Base-by-base conservation (phyloP, 1,140 invertebrate species). In the Drosophila seguyi region DNA sequence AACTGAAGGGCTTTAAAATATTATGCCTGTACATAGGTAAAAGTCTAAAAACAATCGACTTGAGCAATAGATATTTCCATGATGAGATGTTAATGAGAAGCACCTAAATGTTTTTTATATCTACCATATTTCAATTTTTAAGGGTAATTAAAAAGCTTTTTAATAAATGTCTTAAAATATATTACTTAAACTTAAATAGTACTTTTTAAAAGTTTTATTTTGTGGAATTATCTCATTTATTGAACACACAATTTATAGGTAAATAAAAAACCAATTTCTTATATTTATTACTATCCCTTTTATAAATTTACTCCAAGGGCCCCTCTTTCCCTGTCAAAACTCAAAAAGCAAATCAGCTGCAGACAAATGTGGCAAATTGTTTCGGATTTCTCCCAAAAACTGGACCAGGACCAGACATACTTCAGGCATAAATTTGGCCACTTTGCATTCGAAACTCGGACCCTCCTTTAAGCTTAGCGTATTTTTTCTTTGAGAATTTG, bases 371-470 rank as follows among this genome's bases (percentile, higher is more conserved):
- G 42, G 47, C 53, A 68, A 82, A 74, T 73, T 63, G 69, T 62
- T 69, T 52, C 27, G 38, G 62, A 44, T 44, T 57, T 39, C 16
- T 36, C 38, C 18, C 56, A 18, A 50, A 25, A 45, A 25, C 16
- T 3, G 10, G 36, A 65, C 39, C 42, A 53, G 67, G 63, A 55
- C 72, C 71, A 87, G 69, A 68, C 79, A 61, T 69, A 79, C 69
- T 61, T 79, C 67, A 75, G 72, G 68, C 84, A 88, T 88, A 88
- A 81, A 88, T 84, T 90, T 81, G 57, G 85, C 85, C 78, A 85
- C 85, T 90, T 90, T 85, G 74, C 57, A 66, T 79, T 75, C 73
- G 63, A 59, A 53, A 48, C 58, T 68, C 39, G 60, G 50, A 45
- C 66, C 55, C 59, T 45, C 42, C 45, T 36, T 47, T 48, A 59